Conservation (phyloP, 1,140 invertebrate genomes). For the Ditylenchus dipsaci region DNA sequence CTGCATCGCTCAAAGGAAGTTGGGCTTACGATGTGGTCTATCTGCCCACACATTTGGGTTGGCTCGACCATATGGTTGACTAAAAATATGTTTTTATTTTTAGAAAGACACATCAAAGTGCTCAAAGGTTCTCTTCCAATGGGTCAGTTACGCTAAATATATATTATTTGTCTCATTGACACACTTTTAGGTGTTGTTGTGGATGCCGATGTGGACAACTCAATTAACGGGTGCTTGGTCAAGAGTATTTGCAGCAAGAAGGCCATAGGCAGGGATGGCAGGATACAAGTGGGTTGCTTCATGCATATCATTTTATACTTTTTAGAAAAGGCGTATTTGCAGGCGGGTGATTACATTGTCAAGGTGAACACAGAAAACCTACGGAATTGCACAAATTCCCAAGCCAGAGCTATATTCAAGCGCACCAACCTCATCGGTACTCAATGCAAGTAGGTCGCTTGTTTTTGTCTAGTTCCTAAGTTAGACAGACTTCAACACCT, state of each 20-base stretch:
- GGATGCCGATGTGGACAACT: conserved; percentile 64
- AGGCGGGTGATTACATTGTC: conserved; percentile 61
- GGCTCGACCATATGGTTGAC: too few relatives aligned
- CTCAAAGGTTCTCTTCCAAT: conserved; percentile 6
- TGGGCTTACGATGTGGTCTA: conserved; percentile 13
- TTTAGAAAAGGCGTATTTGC: too few relatives aligned
- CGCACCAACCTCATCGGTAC: conserved; percentile 65
- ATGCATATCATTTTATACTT: too few relatives aligned
- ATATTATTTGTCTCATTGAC: neutral
- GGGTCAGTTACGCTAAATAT: neutral
- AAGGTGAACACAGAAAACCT: conserved; percentile 68
- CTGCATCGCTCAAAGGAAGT: conserved; percentile 42
- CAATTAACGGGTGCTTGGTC: conserved; percentile 68
- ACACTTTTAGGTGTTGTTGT: conserved; percentile 58
- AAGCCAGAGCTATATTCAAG: conserved; percentile 67
- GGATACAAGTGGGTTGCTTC: conserved; percentile 59
- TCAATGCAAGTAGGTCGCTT: conserved; percentile 61
- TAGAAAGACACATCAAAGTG: conserved; percentile 29
- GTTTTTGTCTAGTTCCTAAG: neutral
- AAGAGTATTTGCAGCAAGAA: conserved; percentile 63
- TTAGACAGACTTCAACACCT: neutral
- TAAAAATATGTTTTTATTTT: neutral
- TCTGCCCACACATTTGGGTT: conserved; percentile 11
- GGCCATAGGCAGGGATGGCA: conserved; percentile 65
- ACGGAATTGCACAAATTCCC: conserved; percentile 65